These are phyloP conservation scores for Ctenodactylus gundi DNA, from an alignment of 2,113 vertebrate species.

Conservation along the genomic window DNA sequence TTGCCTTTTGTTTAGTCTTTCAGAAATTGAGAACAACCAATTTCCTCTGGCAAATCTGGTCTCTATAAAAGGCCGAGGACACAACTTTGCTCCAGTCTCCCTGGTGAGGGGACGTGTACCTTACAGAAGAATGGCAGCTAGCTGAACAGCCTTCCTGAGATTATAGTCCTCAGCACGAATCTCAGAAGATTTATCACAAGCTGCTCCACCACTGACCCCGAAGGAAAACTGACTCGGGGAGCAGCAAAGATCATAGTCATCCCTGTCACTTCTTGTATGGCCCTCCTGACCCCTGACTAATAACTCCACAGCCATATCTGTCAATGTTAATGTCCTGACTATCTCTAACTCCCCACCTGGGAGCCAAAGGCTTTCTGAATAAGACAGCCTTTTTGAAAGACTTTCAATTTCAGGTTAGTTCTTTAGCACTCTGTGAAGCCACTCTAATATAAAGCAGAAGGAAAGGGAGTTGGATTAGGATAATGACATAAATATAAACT, in stretches of 20 bases:
- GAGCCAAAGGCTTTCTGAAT: background rate
- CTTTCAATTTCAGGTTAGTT: background rate
- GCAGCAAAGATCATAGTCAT: background rate
- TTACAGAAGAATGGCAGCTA: background rate
- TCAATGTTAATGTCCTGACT: background rate
- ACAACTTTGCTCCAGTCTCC: background rate
- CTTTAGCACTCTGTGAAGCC: background rate
- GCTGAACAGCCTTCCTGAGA: background rate
- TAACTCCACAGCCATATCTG: background rate
- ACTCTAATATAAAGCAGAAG: background rate
- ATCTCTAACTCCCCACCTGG: background rate
- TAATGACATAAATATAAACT: background rate
- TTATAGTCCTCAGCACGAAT: background rate
- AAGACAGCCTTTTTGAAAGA: background rate
- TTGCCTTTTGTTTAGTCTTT: background rate
- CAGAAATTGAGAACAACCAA: background rate
- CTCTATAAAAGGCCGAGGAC: background rate
- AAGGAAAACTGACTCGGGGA: background rate
- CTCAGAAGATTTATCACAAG: background rate
- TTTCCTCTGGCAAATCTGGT: conserved; percentile 27
- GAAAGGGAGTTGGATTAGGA: background rate
- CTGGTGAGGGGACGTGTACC: background rate
- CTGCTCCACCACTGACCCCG: background rate
- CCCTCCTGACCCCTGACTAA: accelerated
- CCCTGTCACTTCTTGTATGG: background rate